These are phyloP conservation scores for Oscheius sp. DNA, from an alignment of 1,140 invertebrate species.

Conservation along the genomic window DNA sequence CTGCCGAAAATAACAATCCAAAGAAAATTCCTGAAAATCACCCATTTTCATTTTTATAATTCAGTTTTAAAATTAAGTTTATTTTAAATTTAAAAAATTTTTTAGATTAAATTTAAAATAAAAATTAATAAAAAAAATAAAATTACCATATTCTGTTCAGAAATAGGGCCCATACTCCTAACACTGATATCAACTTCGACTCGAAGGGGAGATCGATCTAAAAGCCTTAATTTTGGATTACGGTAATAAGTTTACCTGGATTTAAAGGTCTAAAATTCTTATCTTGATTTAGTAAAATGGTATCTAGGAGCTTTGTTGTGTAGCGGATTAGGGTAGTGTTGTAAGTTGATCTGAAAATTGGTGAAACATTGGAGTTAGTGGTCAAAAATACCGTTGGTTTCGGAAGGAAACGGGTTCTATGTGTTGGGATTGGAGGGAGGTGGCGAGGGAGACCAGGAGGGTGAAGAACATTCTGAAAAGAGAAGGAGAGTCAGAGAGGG, in stretches of 20 bases:
- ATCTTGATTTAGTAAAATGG: conserved; percentile 66
- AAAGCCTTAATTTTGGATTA: neutral
- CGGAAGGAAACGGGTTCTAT: neutral
- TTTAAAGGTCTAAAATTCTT: conserved; percentile 64
- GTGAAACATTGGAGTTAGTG: no score
- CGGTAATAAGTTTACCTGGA: conserved; percentile 62
- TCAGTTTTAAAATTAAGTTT: neutral
- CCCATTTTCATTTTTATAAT: conserved; percentile 69
- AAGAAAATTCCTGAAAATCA: conserved; percentile 87
- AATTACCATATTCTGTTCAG: conserved; percentile 66
- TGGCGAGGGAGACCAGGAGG: neutral
- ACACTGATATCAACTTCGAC: conserved; percentile 66
- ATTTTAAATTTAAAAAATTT: neutral
- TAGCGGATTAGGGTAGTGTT: conserved; percentile 66
- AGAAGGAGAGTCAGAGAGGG: neutral
- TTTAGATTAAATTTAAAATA: neutral
- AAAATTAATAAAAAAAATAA: neutral
- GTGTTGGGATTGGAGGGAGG: neutral
- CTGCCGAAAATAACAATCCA: conserved; percentile 97
- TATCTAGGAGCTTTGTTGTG: conserved; percentile 64
- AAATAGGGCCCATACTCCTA: conserved; percentile 66
- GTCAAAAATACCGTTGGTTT: conserved; percentile 1
- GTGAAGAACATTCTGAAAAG: conserved; percentile 10
- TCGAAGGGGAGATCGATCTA: conserved; percentile 26
- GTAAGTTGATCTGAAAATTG: conserved; percentile 36